phyloP scores from a whole-genome alignment of 1,140 invertebrate genomes.

The Marisa cornuarietis region DNA sequence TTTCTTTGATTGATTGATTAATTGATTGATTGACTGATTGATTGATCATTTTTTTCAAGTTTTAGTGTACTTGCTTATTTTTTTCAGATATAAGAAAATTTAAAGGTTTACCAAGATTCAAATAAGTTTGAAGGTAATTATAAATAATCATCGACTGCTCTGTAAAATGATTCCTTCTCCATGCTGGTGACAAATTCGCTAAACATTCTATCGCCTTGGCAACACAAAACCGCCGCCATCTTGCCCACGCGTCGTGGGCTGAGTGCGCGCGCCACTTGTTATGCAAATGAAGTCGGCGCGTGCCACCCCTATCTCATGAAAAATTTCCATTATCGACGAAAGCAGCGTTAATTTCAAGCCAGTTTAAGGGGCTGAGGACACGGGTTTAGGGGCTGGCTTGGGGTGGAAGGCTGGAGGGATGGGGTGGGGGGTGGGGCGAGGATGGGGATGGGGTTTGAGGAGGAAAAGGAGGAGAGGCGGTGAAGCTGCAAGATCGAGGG shows the following conservation, averaged over 20 bases:
- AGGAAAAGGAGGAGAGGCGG: background rate
- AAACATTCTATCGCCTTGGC: slow-evolving; percentile 1
- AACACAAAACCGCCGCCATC: slow-evolving; percentile 2
- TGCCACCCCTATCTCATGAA: slow-evolving; percentile 25
- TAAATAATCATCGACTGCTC: too few species aligned
- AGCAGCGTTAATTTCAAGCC: slow-evolving; percentile 15
- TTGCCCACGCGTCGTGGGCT: slow-evolving; percentile 19
- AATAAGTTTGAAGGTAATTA: too few species aligned
- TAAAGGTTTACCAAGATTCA: too few species aligned
- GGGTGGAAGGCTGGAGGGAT: background rate
- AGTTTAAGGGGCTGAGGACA: slow-evolving; percentile 1
- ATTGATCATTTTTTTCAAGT: too few species aligned
- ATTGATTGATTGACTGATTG: too few species aligned
- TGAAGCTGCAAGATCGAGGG: background rate
- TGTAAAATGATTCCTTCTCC: too few species aligned
- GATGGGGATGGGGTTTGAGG: too few species aligned
- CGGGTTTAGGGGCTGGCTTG: slow-evolving; percentile 1
- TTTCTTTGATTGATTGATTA: too few species aligned
- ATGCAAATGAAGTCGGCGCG: slow-evolving; percentile 31
- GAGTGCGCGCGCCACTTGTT: slow-evolving; percentile 10
- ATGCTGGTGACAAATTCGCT: background rate
- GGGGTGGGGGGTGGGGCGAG: too few species aligned
- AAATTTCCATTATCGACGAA: slow-evolving; percentile 21
- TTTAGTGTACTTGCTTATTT: too few species aligned
- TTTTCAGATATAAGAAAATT: too few species aligned